These are phyloP conservation scores for Mimachlamys varia DNA, from an alignment of 2,888 invertebrate genomes.

Conservation along the genomic window DNA sequence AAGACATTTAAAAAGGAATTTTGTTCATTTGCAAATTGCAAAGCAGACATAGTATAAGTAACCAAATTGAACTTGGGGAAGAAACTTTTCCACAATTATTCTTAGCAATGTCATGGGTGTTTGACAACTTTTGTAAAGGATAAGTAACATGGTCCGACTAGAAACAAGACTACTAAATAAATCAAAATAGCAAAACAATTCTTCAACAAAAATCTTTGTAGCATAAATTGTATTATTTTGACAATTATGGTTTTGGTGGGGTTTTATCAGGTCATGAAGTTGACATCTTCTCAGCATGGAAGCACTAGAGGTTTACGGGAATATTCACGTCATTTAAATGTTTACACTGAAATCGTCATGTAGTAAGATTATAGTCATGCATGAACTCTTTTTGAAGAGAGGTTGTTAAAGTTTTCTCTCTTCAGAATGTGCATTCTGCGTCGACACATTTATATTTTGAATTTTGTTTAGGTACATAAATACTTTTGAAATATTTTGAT, in stretches of 20 bases:
- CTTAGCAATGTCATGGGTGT: no score
- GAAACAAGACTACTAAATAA: not conserved
- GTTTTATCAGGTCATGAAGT: not conserved
- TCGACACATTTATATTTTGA: no score
- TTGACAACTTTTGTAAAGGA: not conserved
- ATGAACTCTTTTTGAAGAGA: no score
- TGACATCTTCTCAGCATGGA: not conserved
- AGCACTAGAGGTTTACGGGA: not conserved
- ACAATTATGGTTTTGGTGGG: not conserved
- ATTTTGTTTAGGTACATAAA: no score
- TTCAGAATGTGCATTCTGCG: no score
- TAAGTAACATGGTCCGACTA: not conserved
- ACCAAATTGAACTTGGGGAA: not conserved
- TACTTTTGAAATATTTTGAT: no score
- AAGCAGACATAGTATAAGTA: not conserved
- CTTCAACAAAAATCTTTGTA: not conserved
- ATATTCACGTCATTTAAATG: not conserved
- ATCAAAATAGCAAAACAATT: not conserved
- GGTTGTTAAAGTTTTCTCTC: no score
- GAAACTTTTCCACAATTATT: not conserved
- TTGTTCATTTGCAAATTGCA: not conserved
- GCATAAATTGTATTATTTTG: no score
- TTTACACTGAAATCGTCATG: not conserved
- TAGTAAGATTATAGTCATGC: no score
- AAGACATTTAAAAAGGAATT: not conserved